A percentile compares a stretch with the other conserved stretches of the same genome.
Conservation (phyloP, 2,113 vertebrate species). For the Mesembrinibis cayennensis region DNA sequence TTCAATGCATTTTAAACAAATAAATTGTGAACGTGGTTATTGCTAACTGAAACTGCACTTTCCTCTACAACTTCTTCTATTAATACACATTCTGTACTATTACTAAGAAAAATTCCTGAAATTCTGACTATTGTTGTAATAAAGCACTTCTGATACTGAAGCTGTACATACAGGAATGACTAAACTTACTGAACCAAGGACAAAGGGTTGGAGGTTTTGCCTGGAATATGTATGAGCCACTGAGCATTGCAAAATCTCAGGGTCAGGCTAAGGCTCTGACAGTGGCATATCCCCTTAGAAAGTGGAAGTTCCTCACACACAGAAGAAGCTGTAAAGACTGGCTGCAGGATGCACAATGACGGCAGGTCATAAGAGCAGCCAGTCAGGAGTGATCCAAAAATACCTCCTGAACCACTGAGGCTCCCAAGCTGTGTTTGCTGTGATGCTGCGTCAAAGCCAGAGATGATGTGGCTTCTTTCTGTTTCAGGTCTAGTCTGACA, state of each 20-base stretch:
- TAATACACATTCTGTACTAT: background rate
- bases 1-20: background rate
- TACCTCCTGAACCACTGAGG: background rate
- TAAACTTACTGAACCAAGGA: background rate
- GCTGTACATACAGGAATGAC: background rate
- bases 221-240: background rate
- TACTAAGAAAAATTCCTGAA: background rate
- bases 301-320: background rate
- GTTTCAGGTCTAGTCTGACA: background rate
- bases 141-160: background rate
- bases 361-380: background rate
- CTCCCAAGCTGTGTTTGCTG: background rate
- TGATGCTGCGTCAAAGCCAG: background rate
- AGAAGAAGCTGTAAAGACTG: background rate
- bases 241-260: background rate
- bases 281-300: background rate
- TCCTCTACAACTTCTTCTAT: background rate
- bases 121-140: background rate
- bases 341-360: background rate
- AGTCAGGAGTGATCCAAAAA: background rate
- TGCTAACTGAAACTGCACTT: background rate
- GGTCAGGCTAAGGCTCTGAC: background rate
- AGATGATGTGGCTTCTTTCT: background rate
- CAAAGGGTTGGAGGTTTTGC: background rate
- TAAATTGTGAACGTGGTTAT: background rate